These are phyloP conservation scores for Stenurella melanura DNA, from an alignment of 2,888 invertebrate genomes.

Conservation along the genomic window DNA sequence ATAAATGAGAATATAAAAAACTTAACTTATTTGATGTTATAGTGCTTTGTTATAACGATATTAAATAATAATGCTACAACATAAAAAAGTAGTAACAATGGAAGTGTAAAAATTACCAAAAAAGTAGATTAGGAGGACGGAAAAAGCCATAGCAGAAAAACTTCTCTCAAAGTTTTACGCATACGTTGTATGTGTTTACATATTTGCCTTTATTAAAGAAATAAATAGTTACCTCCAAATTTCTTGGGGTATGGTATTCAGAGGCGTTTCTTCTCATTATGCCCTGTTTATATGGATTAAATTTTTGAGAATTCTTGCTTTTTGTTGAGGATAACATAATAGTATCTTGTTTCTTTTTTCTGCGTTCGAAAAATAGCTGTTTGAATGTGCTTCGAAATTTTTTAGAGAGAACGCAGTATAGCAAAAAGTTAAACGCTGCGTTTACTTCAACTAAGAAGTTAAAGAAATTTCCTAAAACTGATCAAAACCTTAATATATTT, in stretches of 20 bases:
- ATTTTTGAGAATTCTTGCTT: slow-evolving; percentile 60
- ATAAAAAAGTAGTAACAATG: slow-evolving; percentile 8
- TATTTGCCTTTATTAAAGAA: slow-evolving; percentile 71
- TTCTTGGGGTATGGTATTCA: slow-evolving; percentile 71
- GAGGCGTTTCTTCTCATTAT: slow-evolving; percentile 65
- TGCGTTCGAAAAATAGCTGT: slow-evolving; percentile 67
- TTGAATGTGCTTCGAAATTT: slow-evolving; percentile 80
- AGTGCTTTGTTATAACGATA: background rate
- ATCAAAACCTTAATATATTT: slow-evolving; percentile 45
- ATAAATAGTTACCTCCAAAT: slow-evolving; percentile 73
- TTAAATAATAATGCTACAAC: background rate
- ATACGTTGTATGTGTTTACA: slow-evolving; percentile 68
- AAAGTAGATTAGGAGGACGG: slow-evolving; percentile 41
- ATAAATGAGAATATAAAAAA: background rate
- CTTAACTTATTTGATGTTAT: background rate
- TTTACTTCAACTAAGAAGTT: slow-evolving; percentile 83
- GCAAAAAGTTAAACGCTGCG: slow-evolving; percentile 85
- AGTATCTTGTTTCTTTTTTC: slow-evolving; percentile 65
- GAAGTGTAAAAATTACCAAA: slow-evolving; percentile 60
- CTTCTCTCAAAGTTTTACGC: slow-evolving; percentile 53
- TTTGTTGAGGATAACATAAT: slow-evolving; percentile 62
- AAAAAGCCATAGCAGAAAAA: slow-evolving; percentile 41
- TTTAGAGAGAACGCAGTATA: slow-evolving; percentile 85
- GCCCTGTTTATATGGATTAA: slow-evolving; percentile 64
- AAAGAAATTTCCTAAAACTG: slow-evolving; percentile 82